Conservation (phyloP, 1,140 invertebrate genomes). For the Ips nitidus region DNA sequence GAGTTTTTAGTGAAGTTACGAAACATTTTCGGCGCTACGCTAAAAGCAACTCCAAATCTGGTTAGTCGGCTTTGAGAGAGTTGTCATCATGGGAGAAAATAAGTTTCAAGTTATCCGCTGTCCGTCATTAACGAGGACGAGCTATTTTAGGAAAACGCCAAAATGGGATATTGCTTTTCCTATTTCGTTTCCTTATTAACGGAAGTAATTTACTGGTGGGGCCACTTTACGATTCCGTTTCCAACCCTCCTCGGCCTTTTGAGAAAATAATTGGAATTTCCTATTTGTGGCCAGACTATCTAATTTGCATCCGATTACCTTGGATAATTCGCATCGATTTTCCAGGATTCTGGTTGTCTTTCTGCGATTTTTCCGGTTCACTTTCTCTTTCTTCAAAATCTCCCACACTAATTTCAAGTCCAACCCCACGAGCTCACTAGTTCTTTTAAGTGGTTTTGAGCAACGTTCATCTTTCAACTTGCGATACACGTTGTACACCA, state of each 20-base stretch:
- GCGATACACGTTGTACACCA: conserved; percentile 17
- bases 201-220: not conserved
- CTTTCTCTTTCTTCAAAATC: conserved; percentile 11
- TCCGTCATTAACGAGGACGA: no score
- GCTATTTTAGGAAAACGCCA: no score
- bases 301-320: not conserved
- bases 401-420: conserved; percentile 4
- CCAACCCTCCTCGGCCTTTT: not conserved
- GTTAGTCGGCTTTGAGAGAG: no score
- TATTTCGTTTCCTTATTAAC: not conserved
- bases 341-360: not conserved
- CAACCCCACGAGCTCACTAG: conserved; percentile 17
- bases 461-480: conserved; percentile 12
- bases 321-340: not conserved
- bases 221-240: not conserved
- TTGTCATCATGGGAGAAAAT: no score
- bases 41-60: no score
- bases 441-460: conserved; percentile 5
- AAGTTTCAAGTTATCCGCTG: no score
- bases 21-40: no score
- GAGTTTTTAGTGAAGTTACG: no score
- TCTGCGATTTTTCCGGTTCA: not conserved
- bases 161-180: not conserved
- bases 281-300: not conserved
- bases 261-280: not conserved